Conservation (phyloP, 1,140 invertebrate species). For the Himalopsyche phryganea region DNA sequence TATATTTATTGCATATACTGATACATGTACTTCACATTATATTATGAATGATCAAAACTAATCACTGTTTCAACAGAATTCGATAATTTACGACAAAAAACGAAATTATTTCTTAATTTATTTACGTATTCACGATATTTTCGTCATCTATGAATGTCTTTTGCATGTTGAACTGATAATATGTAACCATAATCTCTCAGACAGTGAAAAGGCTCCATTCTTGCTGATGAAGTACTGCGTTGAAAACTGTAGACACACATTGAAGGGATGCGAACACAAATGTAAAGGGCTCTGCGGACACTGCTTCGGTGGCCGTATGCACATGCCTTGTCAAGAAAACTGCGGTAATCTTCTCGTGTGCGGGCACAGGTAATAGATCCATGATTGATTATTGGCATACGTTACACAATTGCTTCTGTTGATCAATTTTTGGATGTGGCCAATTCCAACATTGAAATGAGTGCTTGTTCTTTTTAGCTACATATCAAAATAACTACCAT, state of each 20-base stretch:
- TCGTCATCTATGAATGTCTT: no score
- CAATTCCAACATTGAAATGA: background rate
- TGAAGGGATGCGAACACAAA: slow-evolving; percentile 55
- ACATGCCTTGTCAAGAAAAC: slow-evolving; percentile 56
- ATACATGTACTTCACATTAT: no score
- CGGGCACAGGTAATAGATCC: slow-evolving; percentile 58
- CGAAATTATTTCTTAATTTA: no score
- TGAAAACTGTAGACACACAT: slow-evolving; percentile 42
- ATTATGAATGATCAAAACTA: no score
- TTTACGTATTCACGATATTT: no score
- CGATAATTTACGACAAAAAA: no score
- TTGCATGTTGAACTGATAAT: no score
- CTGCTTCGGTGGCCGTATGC: slow-evolving; percentile 66
- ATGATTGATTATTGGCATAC: background rate
- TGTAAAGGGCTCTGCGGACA: slow-evolving; percentile 58
- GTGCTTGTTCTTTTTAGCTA: background rate
- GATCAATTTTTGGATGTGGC: background rate
- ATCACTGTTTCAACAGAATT: no score
- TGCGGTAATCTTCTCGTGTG: slow-evolving; percentile 62
- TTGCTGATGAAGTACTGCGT: slow-evolving; percentile 40
- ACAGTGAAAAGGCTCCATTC: background rate
- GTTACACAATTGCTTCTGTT: no score
- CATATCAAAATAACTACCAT: background rate
- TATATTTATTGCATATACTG: no score
- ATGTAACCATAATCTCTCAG: no score